phyloP scores from a whole-genome alignment of 2,888 invertebrate genomes.

The Chymomyza procnemis region DNA sequence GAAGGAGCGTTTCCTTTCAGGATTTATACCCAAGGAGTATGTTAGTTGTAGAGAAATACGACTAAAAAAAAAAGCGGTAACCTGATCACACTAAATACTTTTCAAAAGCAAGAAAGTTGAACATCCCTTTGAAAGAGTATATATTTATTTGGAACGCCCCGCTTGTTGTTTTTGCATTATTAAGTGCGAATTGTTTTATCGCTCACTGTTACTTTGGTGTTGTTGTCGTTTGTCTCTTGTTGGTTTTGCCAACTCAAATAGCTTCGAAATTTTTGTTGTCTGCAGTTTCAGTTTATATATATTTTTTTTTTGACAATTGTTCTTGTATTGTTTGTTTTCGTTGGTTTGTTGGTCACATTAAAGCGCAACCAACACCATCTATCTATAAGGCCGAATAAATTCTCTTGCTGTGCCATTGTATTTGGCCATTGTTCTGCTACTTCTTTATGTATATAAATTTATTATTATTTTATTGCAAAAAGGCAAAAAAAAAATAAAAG shows the following conservation, averaged over 20 bases:
- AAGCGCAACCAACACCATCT: constrained; percentile 51
- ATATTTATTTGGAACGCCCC: background rate
- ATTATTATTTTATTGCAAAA: constrained; percentile 55
- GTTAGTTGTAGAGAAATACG: too few relatives aligned
- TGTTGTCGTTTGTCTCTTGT: constrained; percentile 15
- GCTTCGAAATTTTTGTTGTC: constrained; percentile 44
- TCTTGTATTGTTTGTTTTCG: constrained; percentile 46
- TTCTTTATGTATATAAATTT: constrained; percentile 10
- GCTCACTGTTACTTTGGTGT: constrained; percentile 13
- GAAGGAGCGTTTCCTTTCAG: too few relatives aligned
- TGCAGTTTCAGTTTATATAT: constrained; percentile 17
- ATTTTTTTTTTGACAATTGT: constrained; percentile 49
- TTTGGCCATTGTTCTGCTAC: constrained; percentile 50
- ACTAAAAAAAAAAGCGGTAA: too few relatives aligned
- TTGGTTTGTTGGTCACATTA: constrained; percentile 45
- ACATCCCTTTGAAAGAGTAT: background rate
- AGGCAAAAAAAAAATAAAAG: constrained; percentile 20
- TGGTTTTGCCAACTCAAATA: constrained; percentile 6
- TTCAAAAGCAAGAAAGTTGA: background rate
- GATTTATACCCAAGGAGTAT: too few relatives aligned
- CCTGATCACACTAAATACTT: too few relatives aligned
- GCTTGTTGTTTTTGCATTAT: constrained; percentile 35
- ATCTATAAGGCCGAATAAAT: constrained; percentile 17
- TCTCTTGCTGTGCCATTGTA: constrained; percentile 5
- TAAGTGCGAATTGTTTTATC: constrained; percentile 49